These are phyloP conservation scores for Chelmon rostratus DNA, from an alignment of 2,797 vertebrate species.

Conservation along the genomic window DNA sequence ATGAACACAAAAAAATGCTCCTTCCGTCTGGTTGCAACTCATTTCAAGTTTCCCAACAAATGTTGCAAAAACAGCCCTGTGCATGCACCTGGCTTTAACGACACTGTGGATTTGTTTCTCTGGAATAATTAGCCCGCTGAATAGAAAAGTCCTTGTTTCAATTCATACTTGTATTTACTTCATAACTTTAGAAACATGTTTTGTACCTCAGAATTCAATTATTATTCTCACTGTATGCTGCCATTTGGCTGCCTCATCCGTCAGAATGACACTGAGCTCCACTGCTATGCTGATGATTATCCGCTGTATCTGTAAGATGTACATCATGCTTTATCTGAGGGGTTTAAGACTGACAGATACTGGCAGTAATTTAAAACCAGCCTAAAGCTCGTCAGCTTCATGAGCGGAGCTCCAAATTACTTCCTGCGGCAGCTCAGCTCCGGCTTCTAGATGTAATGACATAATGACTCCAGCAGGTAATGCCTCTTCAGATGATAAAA, in stretches of 20 bases:
- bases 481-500: constrained; percentile 8
- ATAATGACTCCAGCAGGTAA: constrained; percentile 17
- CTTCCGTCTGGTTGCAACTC: neutral
- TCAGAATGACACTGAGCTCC: neutral
- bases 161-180: neutral
- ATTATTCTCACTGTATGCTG: neutral
- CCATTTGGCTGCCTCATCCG: neutral
- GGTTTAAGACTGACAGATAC: neutral
- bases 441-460: constrained; percentile 7
- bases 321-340: neutral
- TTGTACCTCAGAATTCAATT: neutral
- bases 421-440: constrained; percentile 14
- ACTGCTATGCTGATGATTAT: constrained; percentile 24
- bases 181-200: neutral
- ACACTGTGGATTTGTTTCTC: neutral
- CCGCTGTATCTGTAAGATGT: constrained; percentile 12
- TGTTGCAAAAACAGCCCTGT: neutral
- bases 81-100: neutral
- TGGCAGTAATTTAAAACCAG: constrained; percentile 11
- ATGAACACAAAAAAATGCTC: neutral
- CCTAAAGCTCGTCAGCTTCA: constrained; percentile 9
- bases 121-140: neutral
- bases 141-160: neutral
- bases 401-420: constrained; percentile 23
- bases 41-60: too few relatives aligned